These are phyloP conservation scores for Falco berigora DNA, from an alignment of 2,797 vertebrate species.

Conservation along the genomic window DNA sequence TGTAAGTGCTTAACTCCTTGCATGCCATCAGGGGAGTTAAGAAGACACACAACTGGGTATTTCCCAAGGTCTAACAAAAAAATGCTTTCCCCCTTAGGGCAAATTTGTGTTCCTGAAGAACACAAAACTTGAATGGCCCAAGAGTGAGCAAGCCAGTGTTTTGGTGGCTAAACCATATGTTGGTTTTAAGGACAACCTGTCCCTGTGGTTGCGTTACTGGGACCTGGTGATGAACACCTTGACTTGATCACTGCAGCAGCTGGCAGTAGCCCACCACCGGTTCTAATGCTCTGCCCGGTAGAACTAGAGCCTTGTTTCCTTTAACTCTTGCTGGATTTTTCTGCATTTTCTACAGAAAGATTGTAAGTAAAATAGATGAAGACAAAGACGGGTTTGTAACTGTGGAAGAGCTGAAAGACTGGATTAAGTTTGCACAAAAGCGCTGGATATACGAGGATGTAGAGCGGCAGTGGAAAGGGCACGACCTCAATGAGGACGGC, in stretches of 20 bases:
- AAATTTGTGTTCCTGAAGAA: not conserved
- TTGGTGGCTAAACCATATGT: accelerated
- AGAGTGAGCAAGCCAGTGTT: not conserved
- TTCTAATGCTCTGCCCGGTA: not conserved
- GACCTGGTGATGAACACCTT: accelerated
- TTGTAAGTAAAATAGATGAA: slow-evolving; percentile 92
- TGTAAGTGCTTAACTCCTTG: accelerated
- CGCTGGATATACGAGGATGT: slow-evolving; percentile 99
- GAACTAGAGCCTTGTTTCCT: not conserved
- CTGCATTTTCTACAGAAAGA: slow-evolving; percentile 79
- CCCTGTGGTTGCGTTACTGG: not conserved
- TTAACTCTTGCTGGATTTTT: slow-evolving; percentile 66
- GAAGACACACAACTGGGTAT: accelerated
- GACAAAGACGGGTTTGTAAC: slow-evolving; percentile 92
- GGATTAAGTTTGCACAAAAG: slow-evolving; percentile 97
- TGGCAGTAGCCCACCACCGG: not conserved
- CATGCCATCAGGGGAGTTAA: accelerated
- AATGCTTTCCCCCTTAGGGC: not conserved
- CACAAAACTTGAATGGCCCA: not conserved
- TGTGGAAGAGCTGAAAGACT: slow-evolving; percentile 88
- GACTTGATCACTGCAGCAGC: not conserved
- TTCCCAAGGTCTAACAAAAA: not conserved
- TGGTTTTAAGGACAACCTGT: not conserved
- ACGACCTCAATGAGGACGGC: slow-evolving; percentile 91
- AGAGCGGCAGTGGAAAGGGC: slow-evolving; percentile 95